Evolutionary conservation across 2,113 vertebrate genomes (phyloP), one percentile per base, ranked within the genome.

Genomic region (Tachuris rubrigastra): DNA sequence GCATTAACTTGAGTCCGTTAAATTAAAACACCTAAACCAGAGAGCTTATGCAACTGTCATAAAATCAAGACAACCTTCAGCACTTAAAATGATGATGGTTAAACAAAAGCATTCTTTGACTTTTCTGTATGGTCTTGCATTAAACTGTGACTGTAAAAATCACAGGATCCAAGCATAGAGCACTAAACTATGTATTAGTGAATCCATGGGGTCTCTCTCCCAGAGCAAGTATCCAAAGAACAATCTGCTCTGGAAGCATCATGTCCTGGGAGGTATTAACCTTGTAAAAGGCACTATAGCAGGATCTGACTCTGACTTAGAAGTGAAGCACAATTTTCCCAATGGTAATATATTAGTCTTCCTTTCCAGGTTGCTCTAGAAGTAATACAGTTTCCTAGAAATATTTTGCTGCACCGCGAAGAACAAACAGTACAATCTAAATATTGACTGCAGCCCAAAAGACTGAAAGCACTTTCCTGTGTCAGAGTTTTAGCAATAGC

Each of bases 41-140:
- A 86, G 81, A 83, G 73, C 37, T 92, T 96, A 86, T 69, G 33
- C 82, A 95, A 87, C 60, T 91, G 60, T 63, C 80, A 98, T 98
- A 98, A 98, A 97, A 93, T 95, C 90, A 95, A 96, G 97, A 98
- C 98, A 98, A 98, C 95, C 91, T 96, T 97, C 95, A 96, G 82
- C 95, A 85, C 96, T 96, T 81, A 90, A 96, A 97, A 97, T 94
- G 33, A 96, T 89, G 94, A 90, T 96, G 93, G 94, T 98, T 95
- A 97, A 98, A 98, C 94, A 95, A 77, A 85, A 89, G 74, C 95
- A 96, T 98, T 97, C 98, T 98, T 96, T 97, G 96, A 96, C 98
- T 98, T 98, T 98, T 98, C 98, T 97, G 75, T 96, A 84, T 39
- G 93, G 97, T 97, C 96, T 78, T 73, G 71, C 18, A 69, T 82